Percentiles rank a stretch among this genome's conserved stretches.
Conservation (phyloP, 2,113 vertebrate genomes). For the Leptosomus discolor region DNA sequence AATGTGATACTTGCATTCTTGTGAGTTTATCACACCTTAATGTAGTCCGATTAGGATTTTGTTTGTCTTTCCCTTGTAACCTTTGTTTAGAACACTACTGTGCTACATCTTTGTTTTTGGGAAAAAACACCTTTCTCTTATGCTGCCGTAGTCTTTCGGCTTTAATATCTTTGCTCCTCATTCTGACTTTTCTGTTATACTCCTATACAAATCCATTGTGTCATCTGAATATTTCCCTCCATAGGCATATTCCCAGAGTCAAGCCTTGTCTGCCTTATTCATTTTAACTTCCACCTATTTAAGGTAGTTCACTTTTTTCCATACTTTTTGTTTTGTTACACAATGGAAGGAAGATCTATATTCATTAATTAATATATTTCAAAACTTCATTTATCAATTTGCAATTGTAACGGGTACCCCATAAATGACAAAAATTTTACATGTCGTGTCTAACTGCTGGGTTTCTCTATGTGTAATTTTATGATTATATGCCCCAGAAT, state of each 20-base stretch:
- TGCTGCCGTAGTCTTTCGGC: neutral
- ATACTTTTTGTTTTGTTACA: too few species aligned
- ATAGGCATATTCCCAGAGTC: neutral
- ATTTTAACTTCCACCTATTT: neutral
- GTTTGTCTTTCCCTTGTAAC: neutral
- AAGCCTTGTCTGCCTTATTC: neutral
- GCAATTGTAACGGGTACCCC: rapidly evolving
- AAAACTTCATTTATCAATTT: neutral
- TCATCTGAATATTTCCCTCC: neutral
- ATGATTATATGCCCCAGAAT: neutral
- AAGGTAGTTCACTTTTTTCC: neutral
- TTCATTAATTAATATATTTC: neutral
- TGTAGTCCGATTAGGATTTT: neutral
- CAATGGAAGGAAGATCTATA: neutral
- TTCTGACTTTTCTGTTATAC: neutral
- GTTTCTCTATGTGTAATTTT: neutral
- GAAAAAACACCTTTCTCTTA: neutral
- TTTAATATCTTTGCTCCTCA: neutral
- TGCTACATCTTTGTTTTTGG: neutral
- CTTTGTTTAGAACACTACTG: neutral
- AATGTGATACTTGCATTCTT: neutral
- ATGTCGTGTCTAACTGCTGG: neutral
- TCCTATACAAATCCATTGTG: neutral
- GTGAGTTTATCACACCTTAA: neutral
- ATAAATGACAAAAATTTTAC: neutral